These are phyloP conservation scores for Chelonus insularis DNA, from an alignment of 1,140 invertebrate genomes.

Conservation along the genomic window DNA sequence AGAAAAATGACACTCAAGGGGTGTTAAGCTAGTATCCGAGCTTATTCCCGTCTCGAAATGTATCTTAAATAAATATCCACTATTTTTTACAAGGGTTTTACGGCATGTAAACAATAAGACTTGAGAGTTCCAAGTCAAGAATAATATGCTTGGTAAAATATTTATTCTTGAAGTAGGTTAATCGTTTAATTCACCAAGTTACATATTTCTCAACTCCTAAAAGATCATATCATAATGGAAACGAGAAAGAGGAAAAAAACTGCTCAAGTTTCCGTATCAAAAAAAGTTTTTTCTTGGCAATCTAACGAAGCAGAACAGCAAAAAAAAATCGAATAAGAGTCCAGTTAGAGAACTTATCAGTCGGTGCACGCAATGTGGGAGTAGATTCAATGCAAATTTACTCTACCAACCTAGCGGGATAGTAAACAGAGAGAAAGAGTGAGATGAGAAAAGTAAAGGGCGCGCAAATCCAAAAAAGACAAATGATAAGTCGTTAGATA, in stretches of 20 bases:
- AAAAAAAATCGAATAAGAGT: slow-evolving; percentile 25
- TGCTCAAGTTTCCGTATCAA: too few species aligned
- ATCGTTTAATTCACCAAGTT: not conserved
- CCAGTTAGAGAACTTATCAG: slow-evolving; percentile 39
- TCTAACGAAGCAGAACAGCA: slow-evolving; percentile 26
- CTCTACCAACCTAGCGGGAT: slow-evolving; percentile 5
- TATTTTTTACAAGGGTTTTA: slow-evolving; percentile 32
- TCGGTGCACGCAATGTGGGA: slow-evolving; percentile 40
- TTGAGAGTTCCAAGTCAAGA: not conserved
- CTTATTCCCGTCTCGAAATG: slow-evolving; percentile 24
- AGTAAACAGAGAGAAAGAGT: not conserved
- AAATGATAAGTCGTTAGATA: slow-evolving; percentile 27
- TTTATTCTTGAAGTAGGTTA: not conserved
- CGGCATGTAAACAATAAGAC: slow-evolving; percentile 28
- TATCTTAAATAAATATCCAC: slow-evolving; percentile 43
- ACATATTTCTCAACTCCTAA: not conserved
- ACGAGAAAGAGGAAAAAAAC: too few species aligned
- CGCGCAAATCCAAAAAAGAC: slow-evolving; percentile 11
- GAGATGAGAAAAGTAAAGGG: slow-evolving; percentile 23
- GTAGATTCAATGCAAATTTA: slow-evolving; percentile 40
- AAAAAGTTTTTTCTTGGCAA: too few species aligned
- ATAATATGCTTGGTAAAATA: too few species aligned
- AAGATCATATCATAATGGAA: too few species aligned
- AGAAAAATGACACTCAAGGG: slow-evolving; percentile 37
- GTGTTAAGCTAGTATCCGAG: slow-evolving; percentile 29